Conservation (phyloP, 2,888 invertebrate species). For the Himalopsyche kuldschensis region DNA sequence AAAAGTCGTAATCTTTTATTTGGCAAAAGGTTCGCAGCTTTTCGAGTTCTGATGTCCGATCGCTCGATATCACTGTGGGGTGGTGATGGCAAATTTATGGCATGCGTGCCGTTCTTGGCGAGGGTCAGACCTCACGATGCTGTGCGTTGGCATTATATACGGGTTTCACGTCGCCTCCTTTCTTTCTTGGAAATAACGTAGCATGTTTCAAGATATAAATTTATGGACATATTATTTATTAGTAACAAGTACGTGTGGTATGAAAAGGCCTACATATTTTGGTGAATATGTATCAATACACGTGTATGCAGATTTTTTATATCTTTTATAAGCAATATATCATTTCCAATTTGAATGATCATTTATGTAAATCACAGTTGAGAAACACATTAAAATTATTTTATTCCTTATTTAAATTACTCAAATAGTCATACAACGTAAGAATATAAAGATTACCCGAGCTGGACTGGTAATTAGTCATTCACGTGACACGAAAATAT, state of each 20-base stretch:
- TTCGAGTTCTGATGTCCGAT: constrained; percentile 8
- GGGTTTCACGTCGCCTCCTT: neutral
- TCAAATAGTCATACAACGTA: too few relatives aligned
- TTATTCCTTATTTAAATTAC: too few relatives aligned
- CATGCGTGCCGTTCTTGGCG: neutral
- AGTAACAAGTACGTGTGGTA: neutral
- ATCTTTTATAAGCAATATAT: too few relatives aligned
- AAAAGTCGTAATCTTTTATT: constrained; percentile 24
- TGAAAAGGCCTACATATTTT: neutral
- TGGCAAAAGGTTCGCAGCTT: constrained; percentile 11
- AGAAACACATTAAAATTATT: too few relatives aligned
- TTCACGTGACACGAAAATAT: too few relatives aligned
- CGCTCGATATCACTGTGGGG: neutral
- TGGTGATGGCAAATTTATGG: neutral
- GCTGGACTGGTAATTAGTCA: too few relatives aligned
- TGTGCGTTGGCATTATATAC: neutral
- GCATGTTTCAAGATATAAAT: neutral
- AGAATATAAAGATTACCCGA: too few relatives aligned
- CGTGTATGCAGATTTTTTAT: neutral
- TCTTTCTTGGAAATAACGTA: neutral
- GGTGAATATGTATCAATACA: neutral
- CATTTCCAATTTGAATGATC: too few relatives aligned
- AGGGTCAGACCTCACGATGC: neutral
- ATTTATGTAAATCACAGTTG: too few relatives aligned
- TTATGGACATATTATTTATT: neutral